Evolutionary conservation across 2,888 invertebrate species (phyloP).

Genomic region (Oxytorus armatus): DNA sequence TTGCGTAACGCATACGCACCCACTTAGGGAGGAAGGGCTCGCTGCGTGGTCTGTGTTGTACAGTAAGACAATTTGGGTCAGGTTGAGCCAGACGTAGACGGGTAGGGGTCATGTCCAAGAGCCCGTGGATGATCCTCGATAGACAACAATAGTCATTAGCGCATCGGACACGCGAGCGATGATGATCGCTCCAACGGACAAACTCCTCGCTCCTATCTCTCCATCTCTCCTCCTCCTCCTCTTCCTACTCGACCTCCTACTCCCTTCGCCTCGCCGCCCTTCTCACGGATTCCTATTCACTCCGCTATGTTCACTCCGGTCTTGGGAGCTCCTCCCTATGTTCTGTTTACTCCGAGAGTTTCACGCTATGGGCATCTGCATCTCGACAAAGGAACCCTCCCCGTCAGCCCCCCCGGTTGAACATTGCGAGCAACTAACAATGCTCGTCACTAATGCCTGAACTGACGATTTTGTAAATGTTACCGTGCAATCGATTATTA

Average conservation of each 20-base stretch:
- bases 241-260: not conserved
- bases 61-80: slow-evolving; percentile 79
- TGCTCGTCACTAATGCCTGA: slow-evolving; percentile 42
- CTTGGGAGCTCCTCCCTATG: slow-evolving; percentile 32
- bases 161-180: slow-evolving; percentile 73
- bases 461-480: slow-evolving; percentile 50
- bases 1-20: slow-evolving; percentile 3
- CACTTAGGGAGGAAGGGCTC: slow-evolving; percentile 25
- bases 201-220: slow-evolving; percentile 69
- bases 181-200: slow-evolving; percentile 73
- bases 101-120: slow-evolving; percentile 69
- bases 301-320: slow-evolving; percentile 49
- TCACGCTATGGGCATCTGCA: slow-evolving; percentile 62
- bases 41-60: slow-evolving; percentile 54
- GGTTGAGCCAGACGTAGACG: slow-evolving; percentile 63
- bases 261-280: slow-evolving; percentile 27
- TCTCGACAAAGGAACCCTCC: slow-evolving; percentile 71
- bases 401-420: slow-evolving; percentile 36
- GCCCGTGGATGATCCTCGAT: slow-evolving; percentile 78
- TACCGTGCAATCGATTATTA: slow-evolving; percentile 37
- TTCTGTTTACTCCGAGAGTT: slow-evolving; percentile 38
- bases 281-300: slow-evolving; percentile 53
- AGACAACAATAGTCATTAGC: slow-evolving; percentile 83
- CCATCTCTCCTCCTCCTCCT: not conserved
- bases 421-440: slow-evolving; percentile 34